Evolutionary conservation across 2,113 vertebrate species (phyloP).

Genomic region (Butorides virescens): DNA sequence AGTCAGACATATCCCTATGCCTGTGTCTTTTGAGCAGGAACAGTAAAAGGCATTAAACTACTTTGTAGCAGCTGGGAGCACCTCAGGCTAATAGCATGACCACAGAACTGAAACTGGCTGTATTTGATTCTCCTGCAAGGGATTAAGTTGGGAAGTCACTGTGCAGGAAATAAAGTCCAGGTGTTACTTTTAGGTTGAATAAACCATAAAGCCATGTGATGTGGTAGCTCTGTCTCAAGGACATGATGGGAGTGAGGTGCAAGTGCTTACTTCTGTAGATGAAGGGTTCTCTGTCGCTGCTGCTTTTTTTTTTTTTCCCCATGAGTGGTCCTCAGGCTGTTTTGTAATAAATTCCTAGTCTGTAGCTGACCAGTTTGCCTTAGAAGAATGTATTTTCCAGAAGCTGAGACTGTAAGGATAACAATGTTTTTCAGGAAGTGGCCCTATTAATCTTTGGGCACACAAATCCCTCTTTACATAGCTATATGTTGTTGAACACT

Average conservation of each 20-base stretch:
- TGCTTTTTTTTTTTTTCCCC: rapidly evolving
- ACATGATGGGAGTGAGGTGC: neutral
- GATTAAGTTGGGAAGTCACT: slow-evolving; percentile 19
- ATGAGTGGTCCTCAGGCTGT: neutral
- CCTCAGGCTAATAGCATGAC: neutral
- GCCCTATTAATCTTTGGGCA: neutral
- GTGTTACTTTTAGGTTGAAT: slow-evolving; percentile 22
- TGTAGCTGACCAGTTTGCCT: neutral
- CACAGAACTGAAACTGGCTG: neutral
- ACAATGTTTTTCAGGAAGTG: neutral
- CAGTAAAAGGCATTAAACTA: neutral
- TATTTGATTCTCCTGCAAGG: neutral
- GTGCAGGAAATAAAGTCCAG: slow-evolving; percentile 5
- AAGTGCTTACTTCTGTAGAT: neutral
- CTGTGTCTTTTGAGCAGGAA: neutral
- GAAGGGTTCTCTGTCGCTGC: neutral
- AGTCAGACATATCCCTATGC: neutral
- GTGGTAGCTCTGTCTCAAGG: neutral
- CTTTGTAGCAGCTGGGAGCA: neutral
- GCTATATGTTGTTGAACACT: neutral
- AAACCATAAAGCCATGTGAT: neutral
- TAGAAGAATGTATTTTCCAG: neutral
- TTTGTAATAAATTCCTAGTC: neutral
- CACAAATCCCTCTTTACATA: neutral
- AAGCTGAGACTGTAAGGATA: neutral